Base-by-base conservation (phyloP, 2,113 vertebrate genomes). In the Haliaeetus leucogaster region DNA sequence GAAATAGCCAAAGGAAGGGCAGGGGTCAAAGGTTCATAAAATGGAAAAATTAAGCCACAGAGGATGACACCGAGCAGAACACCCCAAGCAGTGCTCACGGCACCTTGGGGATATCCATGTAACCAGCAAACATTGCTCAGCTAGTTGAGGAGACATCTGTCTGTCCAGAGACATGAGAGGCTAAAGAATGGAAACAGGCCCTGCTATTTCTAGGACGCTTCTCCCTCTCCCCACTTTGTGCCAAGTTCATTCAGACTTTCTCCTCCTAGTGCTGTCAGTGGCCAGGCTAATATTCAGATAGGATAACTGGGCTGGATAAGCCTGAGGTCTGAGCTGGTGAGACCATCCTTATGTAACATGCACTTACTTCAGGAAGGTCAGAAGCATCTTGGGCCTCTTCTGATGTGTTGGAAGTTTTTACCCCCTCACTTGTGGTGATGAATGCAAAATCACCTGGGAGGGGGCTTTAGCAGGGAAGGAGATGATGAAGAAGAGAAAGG, bases 21-120 rank as follows among this genome's bases (percentile, higher is more conserved):
- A 95, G 74, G 62, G 83, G 93, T 96, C 84, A 96, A 38, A 93
- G 87, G 96, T 91, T 97, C 93, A 91, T 32, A 15, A n/a, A 82
- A 72, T 82, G 71, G 66, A 45, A 14, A 65, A 90, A 2, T 27
- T 13, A 62, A 78, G 82, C 61, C 66, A 48, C 70, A 59, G 81
- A 79, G 36, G 77, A 61, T 96, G 95, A 74, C 73, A 36, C 16
- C 5, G 73, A 85, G 91, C 12, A 34, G 22, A 40, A 4, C 18
- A 30, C 86, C 73, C 43, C 7, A 12, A 59, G 77, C 72, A 20
- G 3, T 30, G 56, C 81, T 74, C 10, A 2, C 0, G 1, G 61
- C 34, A 43, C 73, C 61, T 5, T 11, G 56, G 52, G 77, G 34
- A 10, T 32, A 48, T 55, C 63, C 32, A 2, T 1, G 30, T 50